Evolutionary conservation across 2,888 invertebrate genomes (phyloP).

Genomic region (Toxonevra muliebris): DNA sequence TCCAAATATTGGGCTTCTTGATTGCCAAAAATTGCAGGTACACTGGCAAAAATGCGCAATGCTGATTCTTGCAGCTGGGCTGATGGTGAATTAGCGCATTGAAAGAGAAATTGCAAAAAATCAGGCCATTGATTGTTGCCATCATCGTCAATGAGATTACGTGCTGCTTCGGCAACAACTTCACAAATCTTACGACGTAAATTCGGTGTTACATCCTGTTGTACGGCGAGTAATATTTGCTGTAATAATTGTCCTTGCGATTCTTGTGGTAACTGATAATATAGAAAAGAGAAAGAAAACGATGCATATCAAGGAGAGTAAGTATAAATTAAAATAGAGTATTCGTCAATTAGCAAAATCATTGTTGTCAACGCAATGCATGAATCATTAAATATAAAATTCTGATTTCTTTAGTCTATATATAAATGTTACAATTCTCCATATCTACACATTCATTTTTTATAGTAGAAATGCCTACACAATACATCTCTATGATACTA

Average conservation of each 20-base stretch:
- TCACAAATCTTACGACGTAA: constrained; percentile 93
- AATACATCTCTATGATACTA: neutral
- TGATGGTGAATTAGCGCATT: constrained; percentile 87
- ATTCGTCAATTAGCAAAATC: neutral
- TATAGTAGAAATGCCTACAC: neutral
- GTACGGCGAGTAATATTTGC: constrained; percentile 85
- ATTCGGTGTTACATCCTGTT: constrained; percentile 81
- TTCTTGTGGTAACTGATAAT: constrained; percentile 80
- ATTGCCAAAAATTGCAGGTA: constrained; percentile 97
- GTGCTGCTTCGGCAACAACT: constrained; percentile 93
- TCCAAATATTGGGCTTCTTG: constrained; percentile 91
- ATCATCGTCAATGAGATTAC: constrained; percentile 94
- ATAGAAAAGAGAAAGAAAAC: constrained; percentile 14
- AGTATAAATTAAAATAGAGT: too few species aligned
- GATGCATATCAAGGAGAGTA: neutral
- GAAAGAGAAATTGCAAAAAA: constrained; percentile 93
- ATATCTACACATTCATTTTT: too few species aligned
- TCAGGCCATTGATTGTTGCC: constrained; percentile 98
- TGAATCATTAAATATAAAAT: too few species aligned
- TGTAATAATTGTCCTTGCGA: constrained; percentile 86
- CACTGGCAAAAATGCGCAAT: constrained; percentile 94
- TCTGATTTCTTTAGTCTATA: too few species aligned
- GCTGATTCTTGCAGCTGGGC: constrained; percentile 90
- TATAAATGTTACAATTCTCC: too few species aligned
- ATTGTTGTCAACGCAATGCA: too few species aligned